Base-by-base conservation (phyloP, 1,140 invertebrate genomes). In the Papilio polyxenes region DNA sequence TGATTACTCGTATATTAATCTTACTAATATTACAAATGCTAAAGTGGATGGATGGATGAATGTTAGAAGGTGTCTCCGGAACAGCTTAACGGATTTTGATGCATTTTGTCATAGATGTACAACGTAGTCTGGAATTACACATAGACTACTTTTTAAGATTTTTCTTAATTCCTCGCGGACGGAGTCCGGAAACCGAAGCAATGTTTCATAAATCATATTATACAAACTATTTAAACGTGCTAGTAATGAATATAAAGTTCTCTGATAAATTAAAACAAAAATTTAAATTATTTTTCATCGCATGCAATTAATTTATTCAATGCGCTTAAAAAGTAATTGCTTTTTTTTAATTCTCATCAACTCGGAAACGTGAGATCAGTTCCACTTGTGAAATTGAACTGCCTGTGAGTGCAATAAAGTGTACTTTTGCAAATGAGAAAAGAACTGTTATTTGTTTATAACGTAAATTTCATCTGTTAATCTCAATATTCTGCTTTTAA, bases 291-390 rank as follows among this genome's bases (percentile, higher is more conserved):
- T 4, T 65, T 37, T 17, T 40, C 13, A 72, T 37, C 15, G 65
- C 65, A 37, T 37, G 65, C 31, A 72, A 72, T 40, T 72, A 72
- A 72, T 40, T 40, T 40, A 72, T 72, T 72, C 65, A 72, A 72
- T 72, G 65, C 31, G 23, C 31, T 72, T 72, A 37, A 72, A 72
- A 72, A 72, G 65, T 72, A 72, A 72, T 72, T 72, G 31, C 65
- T 37, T 72, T 72, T 62, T 72, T 72, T 65, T 31, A 72, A 72
- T 72, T 40, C 37, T 37, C 65, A 72, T 72, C 65, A 72, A 15
- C 65, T 72, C 31, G 65, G 65, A 72, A 72, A 72, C 65, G 65
- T 72, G 65, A 72, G 65, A 72, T 72, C 65, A 72, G 65, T 72
- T 31, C 11, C 65, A 72, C 65, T 72, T 72, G 23, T 72, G 23